Conservation (phyloP, 1,140 invertebrate genomes). For the Orius insidiosus region DNA sequence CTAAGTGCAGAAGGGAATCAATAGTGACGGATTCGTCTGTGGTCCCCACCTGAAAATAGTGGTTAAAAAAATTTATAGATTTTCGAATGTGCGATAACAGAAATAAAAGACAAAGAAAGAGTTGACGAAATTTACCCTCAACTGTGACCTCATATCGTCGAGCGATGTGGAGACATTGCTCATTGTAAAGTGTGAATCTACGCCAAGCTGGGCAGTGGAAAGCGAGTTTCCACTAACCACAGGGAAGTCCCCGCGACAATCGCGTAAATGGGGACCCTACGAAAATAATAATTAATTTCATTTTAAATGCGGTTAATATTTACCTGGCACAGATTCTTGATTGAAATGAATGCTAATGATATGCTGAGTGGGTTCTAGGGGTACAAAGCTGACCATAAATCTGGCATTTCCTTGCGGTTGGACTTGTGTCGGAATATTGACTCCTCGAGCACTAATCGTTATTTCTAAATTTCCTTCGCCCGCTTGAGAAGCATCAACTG, state of each 20-base stretch:
- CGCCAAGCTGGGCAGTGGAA: conserved; percentile 39
- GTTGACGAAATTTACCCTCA: conserved; percentile 53
- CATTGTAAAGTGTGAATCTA: conserved; percentile 42
- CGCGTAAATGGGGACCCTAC: conserved; percentile 64
- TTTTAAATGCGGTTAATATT: neutral
- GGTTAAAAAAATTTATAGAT: conserved; percentile 3
- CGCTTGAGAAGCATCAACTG: conserved; percentile 90
- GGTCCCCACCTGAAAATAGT: conserved; percentile 19
- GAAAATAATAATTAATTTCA: conserved; percentile 13
- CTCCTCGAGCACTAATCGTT: conserved; percentile 79
- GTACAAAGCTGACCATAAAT: conserved; percentile 91
- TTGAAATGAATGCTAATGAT: conserved; percentile 94
- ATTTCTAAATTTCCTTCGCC: conserved; percentile 98
- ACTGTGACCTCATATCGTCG: conserved; percentile 84
- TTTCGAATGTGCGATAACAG: conserved; percentile 1
- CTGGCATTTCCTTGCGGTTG: conserved; percentile 74
- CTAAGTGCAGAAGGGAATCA: conserved; percentile 14
- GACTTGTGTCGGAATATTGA: conserved; percentile 94
- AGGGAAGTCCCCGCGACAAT: conserved; percentile 44
- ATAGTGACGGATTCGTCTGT: conserved; percentile 19
- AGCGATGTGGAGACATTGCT: conserved; percentile 60
- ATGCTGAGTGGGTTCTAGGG: conserved; percentile 82
- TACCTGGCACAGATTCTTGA: conserved; percentile 54
- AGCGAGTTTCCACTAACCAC: conserved; percentile 49
- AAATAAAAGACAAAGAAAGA: conserved; percentile 18